Base-by-base conservation (phyloP, 2,113 vertebrate species). In the Phoenicopterus ruber region DNA sequence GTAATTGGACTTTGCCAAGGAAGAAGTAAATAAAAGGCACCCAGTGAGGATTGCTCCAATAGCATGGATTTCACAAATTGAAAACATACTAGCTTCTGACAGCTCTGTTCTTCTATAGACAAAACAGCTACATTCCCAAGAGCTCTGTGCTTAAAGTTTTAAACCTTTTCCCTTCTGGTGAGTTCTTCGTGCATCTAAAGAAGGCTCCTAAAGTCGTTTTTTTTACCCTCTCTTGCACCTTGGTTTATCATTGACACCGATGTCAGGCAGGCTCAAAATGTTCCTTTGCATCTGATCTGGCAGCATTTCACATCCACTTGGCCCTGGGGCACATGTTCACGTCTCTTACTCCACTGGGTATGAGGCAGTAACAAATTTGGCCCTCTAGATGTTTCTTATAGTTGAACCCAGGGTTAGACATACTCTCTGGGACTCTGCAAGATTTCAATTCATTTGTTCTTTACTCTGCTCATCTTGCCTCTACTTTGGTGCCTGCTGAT, bases 61-160 rank as follows among this genome's bases (percentile, higher is more conserved):
- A 66, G 55, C 42, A 86, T 94, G 78, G 89, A 91, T 82, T 96
- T 97, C 96, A 89, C 96, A 91, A 95, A 96, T 93, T 96, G 93
- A 94, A 92, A 91, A 63, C 84, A 88, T 94, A 96, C 85, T 93
- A 84, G 81, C 74, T 87, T 94, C 86, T 93, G 92, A 91, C 92
- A 84, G 84, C 83, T 96, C 95, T 94, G 85, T 91, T 96, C 79
- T 94, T 97, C 87, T 86, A 78, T 85, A 95, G 82, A 91, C 81
- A 95, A 93, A 96, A 90, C 67, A 85, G 57, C 59, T 52, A 32
- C 19, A 52, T 86, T 97, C 78, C 93, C 86, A 72, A 55, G 79
- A 95, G 93, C 69, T 49, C 40, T 49, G 28, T 61, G 47, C 88
- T 94, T 96, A 34, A 83, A 47, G 63, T 73, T 92, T 74, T 88